phyloP scores from a whole-genome alignment of 2,797 vertebrate genomes.

The Momotus momota region DNA sequence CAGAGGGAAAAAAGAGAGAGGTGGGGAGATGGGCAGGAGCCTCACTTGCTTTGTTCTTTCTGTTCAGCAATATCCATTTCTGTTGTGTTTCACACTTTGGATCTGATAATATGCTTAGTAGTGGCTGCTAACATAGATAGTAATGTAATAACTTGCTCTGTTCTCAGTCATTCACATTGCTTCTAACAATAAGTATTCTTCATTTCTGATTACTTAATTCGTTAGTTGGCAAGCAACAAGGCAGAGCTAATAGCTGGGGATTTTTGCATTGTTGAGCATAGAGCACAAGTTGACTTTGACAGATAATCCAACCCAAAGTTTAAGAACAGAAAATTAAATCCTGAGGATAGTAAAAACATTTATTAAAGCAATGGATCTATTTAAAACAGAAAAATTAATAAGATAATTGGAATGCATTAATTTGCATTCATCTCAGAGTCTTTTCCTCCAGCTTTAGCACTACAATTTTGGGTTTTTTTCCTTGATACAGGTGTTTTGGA shows the following conservation, averaged over 20 bases:
- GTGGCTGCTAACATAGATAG: not conserved
- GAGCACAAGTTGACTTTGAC: not conserved
- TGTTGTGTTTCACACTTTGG: not conserved
- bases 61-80: not conserved
- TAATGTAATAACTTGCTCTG: not conserved
- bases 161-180: not conserved
- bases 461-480: not conserved
- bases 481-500: not conserved
- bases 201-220: not conserved
- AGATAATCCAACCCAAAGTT: not conserved
- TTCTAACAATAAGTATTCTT: not conserved
- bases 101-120: not conserved
- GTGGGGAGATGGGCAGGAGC: not conserved
- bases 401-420: conserved; percentile 1
- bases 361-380: conserved; percentile 14
- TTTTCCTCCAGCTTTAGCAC: not conserved
- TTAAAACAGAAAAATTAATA: not conserved
- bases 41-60: not conserved
- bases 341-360: conserved; percentile 9
- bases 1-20: not conserved
- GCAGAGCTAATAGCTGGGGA: not conserved
- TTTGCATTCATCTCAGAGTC: not conserved
- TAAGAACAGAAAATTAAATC: conserved; percentile 15
- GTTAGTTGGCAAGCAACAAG: not conserved
- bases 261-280: not conserved